Evolutionary conservation across 2,888 invertebrate genomes (phyloP).

Genomic region (Sceliomorpha sp.): DNA sequence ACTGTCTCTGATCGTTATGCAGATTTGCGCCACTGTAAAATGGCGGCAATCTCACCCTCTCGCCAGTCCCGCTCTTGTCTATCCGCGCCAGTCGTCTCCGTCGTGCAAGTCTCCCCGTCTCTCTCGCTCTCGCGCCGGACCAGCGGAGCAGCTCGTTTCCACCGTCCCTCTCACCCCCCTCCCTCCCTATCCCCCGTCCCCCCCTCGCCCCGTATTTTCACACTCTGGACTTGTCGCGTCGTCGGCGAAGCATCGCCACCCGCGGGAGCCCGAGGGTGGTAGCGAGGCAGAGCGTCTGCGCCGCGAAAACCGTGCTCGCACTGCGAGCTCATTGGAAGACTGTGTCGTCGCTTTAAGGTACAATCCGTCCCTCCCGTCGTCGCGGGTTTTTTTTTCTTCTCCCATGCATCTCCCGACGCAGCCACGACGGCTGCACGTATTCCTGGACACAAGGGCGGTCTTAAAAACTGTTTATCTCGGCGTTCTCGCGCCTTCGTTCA

Average conservation of each 20-base stretch:
- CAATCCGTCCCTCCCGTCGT: too few species aligned
- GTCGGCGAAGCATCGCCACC: conserved; percentile 63
- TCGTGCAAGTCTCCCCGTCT: conserved; percentile 30
- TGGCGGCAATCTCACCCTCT: conserved; percentile 78
- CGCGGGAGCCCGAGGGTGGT: conserved; percentile 53
- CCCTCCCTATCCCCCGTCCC: conserved; percentile 57
- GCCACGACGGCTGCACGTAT: too few species aligned
- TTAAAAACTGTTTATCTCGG: too few species aligned
- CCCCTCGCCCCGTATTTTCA: conserved; percentile 69
- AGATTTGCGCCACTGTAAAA: conserved; percentile 79
- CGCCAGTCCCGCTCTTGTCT: conserved; percentile 61
- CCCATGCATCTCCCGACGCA: too few species aligned
- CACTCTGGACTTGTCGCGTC: conserved; percentile 68
- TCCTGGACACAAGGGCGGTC: too few species aligned
- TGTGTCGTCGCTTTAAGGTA: conserved; percentile 64
- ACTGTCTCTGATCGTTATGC: conserved; percentile 80
- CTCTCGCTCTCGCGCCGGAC: conserved; percentile 41
- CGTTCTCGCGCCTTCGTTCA: too few species aligned
- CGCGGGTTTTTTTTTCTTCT: too few species aligned
- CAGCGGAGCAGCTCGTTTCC: conserved; percentile 52
- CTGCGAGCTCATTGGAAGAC: conserved; percentile 73
- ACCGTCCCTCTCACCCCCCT: conserved; percentile 53
- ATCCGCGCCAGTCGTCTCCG: conserved; percentile 36
- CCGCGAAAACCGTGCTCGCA: conserved; percentile 52
- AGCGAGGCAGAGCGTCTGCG: conserved; percentile 63